Evolutionary conservation across 2,797 vertebrate species (phyloP), one percentile per base, ranked within the genome.

Genomic region (Poeciliopsis gracilis): DNA sequence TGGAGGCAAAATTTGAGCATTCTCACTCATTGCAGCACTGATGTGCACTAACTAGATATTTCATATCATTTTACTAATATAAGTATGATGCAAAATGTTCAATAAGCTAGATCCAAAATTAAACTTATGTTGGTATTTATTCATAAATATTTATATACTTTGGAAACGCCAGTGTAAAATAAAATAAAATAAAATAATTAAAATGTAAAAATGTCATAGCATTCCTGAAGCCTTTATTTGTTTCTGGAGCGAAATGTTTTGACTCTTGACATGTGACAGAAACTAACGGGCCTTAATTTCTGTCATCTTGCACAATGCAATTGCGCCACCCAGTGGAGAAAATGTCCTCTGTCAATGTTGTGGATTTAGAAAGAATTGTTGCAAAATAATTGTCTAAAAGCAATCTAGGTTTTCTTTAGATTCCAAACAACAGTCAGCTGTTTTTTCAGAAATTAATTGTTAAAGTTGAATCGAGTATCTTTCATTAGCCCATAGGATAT

Each of bases 241-340:
- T 63, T 63, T 36, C 16, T 36, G 6, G 20, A 63, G 59, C 18
- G 6, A 18, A 66, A 66, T 1, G 1, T 11, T 36, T 63, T 18
- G n/a, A 59, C 11, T 57, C 28, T 30, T 66, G 33, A 9, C 8
- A 0, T 4, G 18, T 69, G 23, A 43, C 10, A 2, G 23, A 69
- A 69, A 25, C 66, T 3, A 69, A 9, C 5, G 23, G 23, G 38
- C 38, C 23, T 41, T 41, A 43, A 11, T 67, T 38, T 25, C 18
- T 11, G 20, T 18, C 38, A 13, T 12, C 38, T 43, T 28, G 10
- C 25, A 12, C 53, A 76, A 75, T 83, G 46, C 90, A 92, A 91
- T 88, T 82, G 88, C 90, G 89, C 92, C 90, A 79, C 78, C 92
- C 69, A 51, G n/a, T 91, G 94, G 91, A 83, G 20, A 20, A 2